Base-by-base conservation (phyloP, 2,113 vertebrate species). In the Periophthalmus modestus region DNA sequence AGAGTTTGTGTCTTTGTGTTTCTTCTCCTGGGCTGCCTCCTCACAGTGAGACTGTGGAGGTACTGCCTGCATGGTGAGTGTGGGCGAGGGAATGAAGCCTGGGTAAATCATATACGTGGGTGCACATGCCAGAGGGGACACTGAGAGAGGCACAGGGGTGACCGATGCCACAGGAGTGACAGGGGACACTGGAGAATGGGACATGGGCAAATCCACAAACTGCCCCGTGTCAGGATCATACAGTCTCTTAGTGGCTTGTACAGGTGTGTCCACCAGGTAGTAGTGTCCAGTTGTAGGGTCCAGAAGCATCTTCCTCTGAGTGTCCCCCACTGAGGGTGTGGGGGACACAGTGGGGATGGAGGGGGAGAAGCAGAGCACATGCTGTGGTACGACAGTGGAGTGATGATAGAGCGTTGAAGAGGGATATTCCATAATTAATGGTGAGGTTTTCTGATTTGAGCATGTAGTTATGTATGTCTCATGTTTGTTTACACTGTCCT, bases 151-250 rank as follows among this genome's bases (percentile, higher is more conserved):
- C 58, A 93, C 21, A 77, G 81, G 62, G 88, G 93, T 12, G 91
- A 94, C 74, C 93, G 83, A 52, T 34, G 77, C 19, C 47, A 71
- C 63, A 81, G 33, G 48, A 75, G 83, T 21, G 79, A 62, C 28
- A 34, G 59, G 59, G 18, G 59, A 54, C 24, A 78, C 82, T 23
- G 87, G 19, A 88, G 94, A 75, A 93, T 85, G 14, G 88, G 93
- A 74, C 89, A 98, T 78, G 2, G 97, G 96, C 46, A 99, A 93
- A n/a, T 99, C 97, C 87, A 98, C 94, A n/a, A 95, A 99, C 86
- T 96, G 96, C 39, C 96, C 96, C 0, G 95, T 98, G 84, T 99
- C 97, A 0, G 97, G 97, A 85, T 98, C 96, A 76, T 95, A 98
- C 13, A 98, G 94, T 85, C 96, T 93, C 80, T 95, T 94, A 69